Conservation (phyloP, 2,797 vertebrate species). For the Siniperca undulata region DNA sequence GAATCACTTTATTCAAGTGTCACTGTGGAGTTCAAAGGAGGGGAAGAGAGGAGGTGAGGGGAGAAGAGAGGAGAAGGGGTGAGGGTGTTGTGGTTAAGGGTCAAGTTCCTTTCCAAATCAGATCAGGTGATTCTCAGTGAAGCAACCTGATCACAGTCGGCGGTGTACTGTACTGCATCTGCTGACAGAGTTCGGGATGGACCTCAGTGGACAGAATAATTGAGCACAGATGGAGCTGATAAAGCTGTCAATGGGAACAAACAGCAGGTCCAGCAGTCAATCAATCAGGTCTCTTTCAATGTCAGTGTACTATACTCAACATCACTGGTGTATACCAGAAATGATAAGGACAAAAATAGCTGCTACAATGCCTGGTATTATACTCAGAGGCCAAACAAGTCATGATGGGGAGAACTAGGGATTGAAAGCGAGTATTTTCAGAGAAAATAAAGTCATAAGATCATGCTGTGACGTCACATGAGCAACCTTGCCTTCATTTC, state of each 20-base stretch:
- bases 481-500: conserved; percentile 29
- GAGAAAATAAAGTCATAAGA: conserved; percentile 68
- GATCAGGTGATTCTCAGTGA: conserved; percentile 76
- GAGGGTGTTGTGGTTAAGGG: conserved; percentile 64
- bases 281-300: conserved; percentile 53
- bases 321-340: conserved; percentile 18
- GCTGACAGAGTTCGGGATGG: conserved; percentile 64
- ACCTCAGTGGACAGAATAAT: conserved; percentile 60
- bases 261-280: conserved; percentile 55
- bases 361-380: conserved; percentile 48
- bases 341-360: conserved; percentile 53
- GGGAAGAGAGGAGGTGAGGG: not conserved
- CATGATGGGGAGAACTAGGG: not conserved
- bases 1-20: conserved; percentile 62
- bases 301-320: conserved; percentile 24
- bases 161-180: conserved; percentile 58
- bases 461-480: conserved; percentile 65
- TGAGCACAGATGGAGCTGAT: conserved; percentile 63
- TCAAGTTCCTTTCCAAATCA: conserved; percentile 82
- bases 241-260: conserved; percentile 61
- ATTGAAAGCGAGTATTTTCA: conserved; percentile 34
- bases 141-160: conserved; percentile 75
- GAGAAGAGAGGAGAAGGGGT: not conserved
- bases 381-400: conserved; percentile 31
- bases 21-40: conserved; percentile 19